Base-by-base conservation (phyloP, 2,113 vertebrate species). In the Zootoca vivipara region DNA sequence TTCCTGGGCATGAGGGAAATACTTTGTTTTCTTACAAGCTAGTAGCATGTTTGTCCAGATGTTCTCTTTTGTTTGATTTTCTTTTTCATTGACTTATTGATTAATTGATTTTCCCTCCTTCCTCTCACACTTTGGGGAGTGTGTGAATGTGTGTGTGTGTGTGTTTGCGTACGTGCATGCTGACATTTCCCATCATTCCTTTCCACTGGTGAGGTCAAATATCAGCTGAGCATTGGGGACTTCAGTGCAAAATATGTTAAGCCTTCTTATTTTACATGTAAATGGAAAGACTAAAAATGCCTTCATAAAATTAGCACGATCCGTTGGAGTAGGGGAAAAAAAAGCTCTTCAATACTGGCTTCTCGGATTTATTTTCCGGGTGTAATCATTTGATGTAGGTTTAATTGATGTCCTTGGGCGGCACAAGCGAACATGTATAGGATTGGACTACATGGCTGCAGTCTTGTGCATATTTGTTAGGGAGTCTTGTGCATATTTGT, bases 31-130 rank as follows among this genome's bases (percentile, higher is more conserved):
- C 90, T 85, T 65, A 15, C 15, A 85, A 94, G 89, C 67, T 92
- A 20, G 91, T 89, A 87, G 85, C 67, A 94, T 89, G 70, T 82
- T 87, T 5, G 38, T 90, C 92, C 92, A 95, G 94, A 94, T 92
- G 87, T 40, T 92, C n/a, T 73, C 87, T 81, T 56, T 33, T 67
- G 30, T 88, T 91, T 89, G 22, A 35, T 85, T 87, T 69, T 87
- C 91, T 90, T 78, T 62, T 87, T 52, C n/a, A 30, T 87, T 78
- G 86, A 91, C 72, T 87, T 86, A 86, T 82, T 90, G 85, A 90
- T 89, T 92, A 94, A 89, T 85, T 78, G 1, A 69, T 90, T 78
- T 88, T 85, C 83, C 85, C 90, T 91, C 82, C 5, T 40, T 78
- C 89, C 82, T 89, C 88, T 90, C 33, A 24, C 18, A 5, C 89